Base-by-base conservation (phyloP, 1,140 invertebrate species). In the Bemisia tabaci region DNA sequence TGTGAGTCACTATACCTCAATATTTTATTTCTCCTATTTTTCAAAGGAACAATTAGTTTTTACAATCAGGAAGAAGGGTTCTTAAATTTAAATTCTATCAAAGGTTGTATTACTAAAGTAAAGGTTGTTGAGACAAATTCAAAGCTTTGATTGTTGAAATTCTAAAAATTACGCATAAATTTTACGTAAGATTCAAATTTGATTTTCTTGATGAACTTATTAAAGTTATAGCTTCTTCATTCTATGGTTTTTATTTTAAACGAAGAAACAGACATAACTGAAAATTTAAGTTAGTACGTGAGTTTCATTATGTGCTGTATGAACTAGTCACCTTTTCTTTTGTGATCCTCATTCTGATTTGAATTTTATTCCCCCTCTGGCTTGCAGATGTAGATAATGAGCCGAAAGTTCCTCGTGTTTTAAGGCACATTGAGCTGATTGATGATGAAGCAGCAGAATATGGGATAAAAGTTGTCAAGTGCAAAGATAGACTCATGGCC, bases 381-480 rank as follows among this genome's bases (percentile, higher is more conserved):
- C n/a, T n/a, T 78, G 26, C 72, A 94, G 92, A 90, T 78, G 87
- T 87, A 75, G 90, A 92, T 72, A 89, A 91, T 67, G 89, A 92
- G 79, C 83, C 86, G 23, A 84, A 88, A 68, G 88, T 85, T 75
- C 86, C 88, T 2, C 81, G 85, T 77, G 83, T 93, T 26, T 77
- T 94, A 23, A 79, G 91, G 65, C 90, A 94, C 73, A 83, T 95
- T 48, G 92, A 95, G 77, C 78, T 94, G 60, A 95, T 95, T 70
- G 92, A 95, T 71, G 91, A 94, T 72, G 92, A 95, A 79, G 92
- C 91, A 21, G 79, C 85, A 0, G 90, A 95, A 76, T 97, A 93
- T 78, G 92, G 92, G 65, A 93, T 95, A 69, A 90, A 92, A 79
- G 87, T 96, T 65, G 91, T 93, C 0, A 92, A 95, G 80, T 91